Base-by-base conservation (phyloP, 2,113 vertebrate species). In the Cololabis saira region DNA sequence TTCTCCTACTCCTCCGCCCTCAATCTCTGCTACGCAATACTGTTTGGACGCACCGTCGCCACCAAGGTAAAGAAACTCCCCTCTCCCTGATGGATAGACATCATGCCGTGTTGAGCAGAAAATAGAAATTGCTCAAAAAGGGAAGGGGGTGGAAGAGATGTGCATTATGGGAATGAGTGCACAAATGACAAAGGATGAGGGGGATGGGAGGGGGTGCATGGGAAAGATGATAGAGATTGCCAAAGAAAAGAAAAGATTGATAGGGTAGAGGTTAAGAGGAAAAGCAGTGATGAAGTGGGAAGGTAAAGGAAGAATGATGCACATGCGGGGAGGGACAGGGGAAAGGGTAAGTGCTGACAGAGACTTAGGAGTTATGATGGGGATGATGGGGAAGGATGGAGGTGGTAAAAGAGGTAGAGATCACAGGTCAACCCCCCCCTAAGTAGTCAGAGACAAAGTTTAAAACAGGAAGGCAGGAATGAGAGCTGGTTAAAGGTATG, bases 1-100 rank as follows among this genome's bases (percentile, higher is more conserved):
- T 99, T 99, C 93, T 99, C 97, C 75, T 98, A 96, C 84, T 98
- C 97, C 14, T 98, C 97, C 0, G 97, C 97, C 17, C 97, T 99
- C 88, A 98, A 95, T 84, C 95, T 99, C 40, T 99, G 98, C 94
- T 99, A 99, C 0, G 95, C 98, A 86, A 98, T 99, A 76, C 94
- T 98, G 67, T 99, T 98, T 0, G 96, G 97, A 15, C 96, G 96
- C 82, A 97, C 95, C 0, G 96, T 95, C 1, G 96, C 96, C 88
- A 98, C 97, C 90, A 98, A 98, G 90, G 89, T 90, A 89, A 80
- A 67, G 61, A 19, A 33, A 48, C 57, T 37, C 70, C 62, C 42
- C 44, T 61, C 53, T 43, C 22, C 47, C 59, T 84, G 70, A 82
- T 67, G 40, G 71, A 87, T 66, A 41, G 71, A 59, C 45, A 43